A percentile compares a stretch with the other conserved stretches of the same genome.
Evolutionary conservation across 1,140 invertebrate genomes (phyloP).

Genomic region (Conus ventricosus): DNA sequence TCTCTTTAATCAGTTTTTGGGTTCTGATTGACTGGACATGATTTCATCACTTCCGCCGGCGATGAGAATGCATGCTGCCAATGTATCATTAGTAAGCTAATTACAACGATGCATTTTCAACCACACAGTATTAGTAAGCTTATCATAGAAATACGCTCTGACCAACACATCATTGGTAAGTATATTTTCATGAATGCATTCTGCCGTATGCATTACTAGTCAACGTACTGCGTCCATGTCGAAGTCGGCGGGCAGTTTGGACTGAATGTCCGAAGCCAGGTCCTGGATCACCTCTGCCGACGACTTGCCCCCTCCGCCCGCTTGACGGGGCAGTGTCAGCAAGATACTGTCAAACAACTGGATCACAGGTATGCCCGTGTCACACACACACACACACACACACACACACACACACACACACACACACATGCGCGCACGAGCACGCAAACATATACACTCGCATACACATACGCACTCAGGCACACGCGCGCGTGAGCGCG

Average conservation of each 20-base stretch:
- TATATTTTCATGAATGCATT: background rate
- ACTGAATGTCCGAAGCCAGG: conserved; percentile 70
- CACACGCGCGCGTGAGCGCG: background rate
- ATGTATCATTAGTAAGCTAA: too few species aligned
- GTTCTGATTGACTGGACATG: too few species aligned
- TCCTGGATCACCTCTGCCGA: conserved; percentile 70
- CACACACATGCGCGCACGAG: background rate
- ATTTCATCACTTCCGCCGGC: too few species aligned
- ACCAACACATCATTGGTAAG: background rate
- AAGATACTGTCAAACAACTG: conserved; percentile 85
- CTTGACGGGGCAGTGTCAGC: conserved; percentile 83
- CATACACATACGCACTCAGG: background rate
- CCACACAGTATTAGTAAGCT: too few species aligned
- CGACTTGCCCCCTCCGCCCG: conserved; percentile 73
- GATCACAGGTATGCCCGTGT: conserved; percentile 39
- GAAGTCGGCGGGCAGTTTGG: conserved; percentile 71
- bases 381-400: background rate
- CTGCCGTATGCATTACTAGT: too few species aligned
- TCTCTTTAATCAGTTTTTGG: too few species aligned
- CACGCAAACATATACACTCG: background rate
- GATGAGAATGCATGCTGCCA: too few species aligned
- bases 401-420: conserved; percentile 11
- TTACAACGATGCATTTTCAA: background rate
- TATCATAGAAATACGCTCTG: background rate
- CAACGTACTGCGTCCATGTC: conserved; percentile 70